phyloP scores from a whole-genome alignment of 2,797 vertebrate species.

The Gallinago nigripennis region DNA sequence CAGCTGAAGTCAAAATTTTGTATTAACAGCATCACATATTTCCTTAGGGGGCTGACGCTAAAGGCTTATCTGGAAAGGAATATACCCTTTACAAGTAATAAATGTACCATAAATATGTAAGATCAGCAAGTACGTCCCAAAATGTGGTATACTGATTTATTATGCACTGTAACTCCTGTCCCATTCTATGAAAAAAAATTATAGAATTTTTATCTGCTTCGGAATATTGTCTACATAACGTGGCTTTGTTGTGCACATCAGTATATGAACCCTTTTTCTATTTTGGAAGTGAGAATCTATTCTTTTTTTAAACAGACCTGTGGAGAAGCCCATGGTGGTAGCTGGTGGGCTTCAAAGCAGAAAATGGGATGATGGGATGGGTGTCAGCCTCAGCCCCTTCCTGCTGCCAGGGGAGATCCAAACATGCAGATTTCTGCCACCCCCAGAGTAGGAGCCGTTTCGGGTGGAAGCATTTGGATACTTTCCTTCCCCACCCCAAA shows the following conservation, averaged over 20 bases:
- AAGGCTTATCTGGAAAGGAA: background rate
- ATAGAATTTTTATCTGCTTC: background rate
- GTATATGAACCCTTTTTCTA: background rate
- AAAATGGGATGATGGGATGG: background rate
- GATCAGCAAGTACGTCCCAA: background rate
- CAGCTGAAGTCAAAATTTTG: background rate
- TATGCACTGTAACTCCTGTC: background rate
- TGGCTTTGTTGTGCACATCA: background rate
- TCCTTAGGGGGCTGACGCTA: background rate
- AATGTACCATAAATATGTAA: background rate
- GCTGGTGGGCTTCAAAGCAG: background rate
- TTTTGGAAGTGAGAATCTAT: background rate
- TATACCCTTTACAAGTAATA: background rate
- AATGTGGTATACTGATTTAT: background rate
- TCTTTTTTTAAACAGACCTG: background rate
- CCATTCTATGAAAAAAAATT: background rate
- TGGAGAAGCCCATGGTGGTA: background rate
- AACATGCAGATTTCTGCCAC: background rate
- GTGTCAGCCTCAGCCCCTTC: background rate
- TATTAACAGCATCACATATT: background rate
- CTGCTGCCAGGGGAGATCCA: rapidly evolving
- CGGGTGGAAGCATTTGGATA: background rate
- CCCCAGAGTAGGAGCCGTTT: background rate
- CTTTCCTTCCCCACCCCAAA: background rate
- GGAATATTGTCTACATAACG: background rate